Percentiles rank a stretch among this genome's conserved stretches.
Conservation (phyloP, 2,113 vertebrate genomes). For the Chroicocephalus ridibundus region DNA sequence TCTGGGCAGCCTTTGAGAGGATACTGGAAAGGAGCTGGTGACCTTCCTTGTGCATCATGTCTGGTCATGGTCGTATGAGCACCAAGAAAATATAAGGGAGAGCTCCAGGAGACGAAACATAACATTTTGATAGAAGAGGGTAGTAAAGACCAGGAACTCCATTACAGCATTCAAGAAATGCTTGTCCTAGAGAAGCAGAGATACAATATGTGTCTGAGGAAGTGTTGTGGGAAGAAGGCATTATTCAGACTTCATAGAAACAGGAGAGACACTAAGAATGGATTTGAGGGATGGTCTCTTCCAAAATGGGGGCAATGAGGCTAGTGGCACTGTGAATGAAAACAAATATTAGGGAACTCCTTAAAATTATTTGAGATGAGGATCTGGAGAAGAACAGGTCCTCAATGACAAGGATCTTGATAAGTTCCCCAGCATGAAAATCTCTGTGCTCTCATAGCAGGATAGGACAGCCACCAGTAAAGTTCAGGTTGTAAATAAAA, state of each 20-base stretch:
- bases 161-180: neutral
- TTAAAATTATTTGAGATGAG: neutral
- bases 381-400: neutral
- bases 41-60: rapidly evolving
- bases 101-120: neutral
- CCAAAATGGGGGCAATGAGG: neutral
- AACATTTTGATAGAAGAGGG: neutral
- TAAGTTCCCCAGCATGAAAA: neutral
- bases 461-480: neutral
- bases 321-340: neutral
- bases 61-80: neutral
- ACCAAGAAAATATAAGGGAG: neutral
- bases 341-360: neutral
- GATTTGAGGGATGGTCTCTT: neutral
- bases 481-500: neutral
- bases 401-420: neutral
- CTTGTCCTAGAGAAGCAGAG: neutral
- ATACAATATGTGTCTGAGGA: neutral
- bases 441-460: neutral
- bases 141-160: neutral
- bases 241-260: neutral
- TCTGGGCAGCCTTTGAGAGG: neutral
- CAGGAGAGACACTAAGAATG: neutral
- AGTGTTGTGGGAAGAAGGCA: neutral
- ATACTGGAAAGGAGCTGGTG: neutral